Percentiles rank a stretch among this genome's conserved stretches.
These are phyloP conservation scores for Drosophila saltans DNA, from an alignment of 1,140 invertebrate genomes.

Conservation along the genomic window DNA sequence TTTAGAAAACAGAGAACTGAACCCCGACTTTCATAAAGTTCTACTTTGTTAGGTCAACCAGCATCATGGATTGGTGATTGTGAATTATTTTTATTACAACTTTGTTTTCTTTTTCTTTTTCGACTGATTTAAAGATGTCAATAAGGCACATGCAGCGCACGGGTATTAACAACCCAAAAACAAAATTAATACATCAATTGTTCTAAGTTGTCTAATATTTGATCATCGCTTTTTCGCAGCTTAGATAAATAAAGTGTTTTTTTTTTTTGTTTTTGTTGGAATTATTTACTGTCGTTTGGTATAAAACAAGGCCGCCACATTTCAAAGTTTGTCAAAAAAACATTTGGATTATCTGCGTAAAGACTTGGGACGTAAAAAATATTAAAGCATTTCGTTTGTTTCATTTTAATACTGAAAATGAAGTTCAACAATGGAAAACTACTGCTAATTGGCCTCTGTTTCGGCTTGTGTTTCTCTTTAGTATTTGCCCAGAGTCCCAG, in stretches of 20 bases:
- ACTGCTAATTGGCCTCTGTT: slow-evolving; percentile 41
- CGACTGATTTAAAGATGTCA: background rate
- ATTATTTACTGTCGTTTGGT: slow-evolving; percentile 4
- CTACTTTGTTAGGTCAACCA: no score
- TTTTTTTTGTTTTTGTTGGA: slow-evolving; percentile 3
- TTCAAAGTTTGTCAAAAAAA: slow-evolving; percentile 2
- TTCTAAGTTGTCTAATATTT: background rate
- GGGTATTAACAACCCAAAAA: background rate
- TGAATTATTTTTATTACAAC: no score
- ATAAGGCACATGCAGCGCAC: background rate
- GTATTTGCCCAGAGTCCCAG: background rate
- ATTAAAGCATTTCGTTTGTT: slow-evolving; percentile 18
- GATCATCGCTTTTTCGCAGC: background rate
- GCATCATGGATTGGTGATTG: no score
- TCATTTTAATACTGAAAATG: slow-evolving; percentile 29
- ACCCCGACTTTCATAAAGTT: no score
- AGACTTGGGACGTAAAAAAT: slow-evolving; percentile 16
- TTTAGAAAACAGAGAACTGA: no score
- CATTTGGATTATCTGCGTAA: background rate
- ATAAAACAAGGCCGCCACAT: slow-evolving; percentile 6
- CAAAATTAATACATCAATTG: slow-evolving; percentile 4
- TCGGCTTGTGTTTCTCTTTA: slow-evolving; percentile 28
- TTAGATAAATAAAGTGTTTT: slow-evolving; percentile 9
- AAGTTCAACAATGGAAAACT: slow-evolving; percentile 50
- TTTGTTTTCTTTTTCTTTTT: no score